phyloP scores from a whole-genome alignment of 64 coral and sea anemone genomes.

The Pocillopora damicornis region DNA sequence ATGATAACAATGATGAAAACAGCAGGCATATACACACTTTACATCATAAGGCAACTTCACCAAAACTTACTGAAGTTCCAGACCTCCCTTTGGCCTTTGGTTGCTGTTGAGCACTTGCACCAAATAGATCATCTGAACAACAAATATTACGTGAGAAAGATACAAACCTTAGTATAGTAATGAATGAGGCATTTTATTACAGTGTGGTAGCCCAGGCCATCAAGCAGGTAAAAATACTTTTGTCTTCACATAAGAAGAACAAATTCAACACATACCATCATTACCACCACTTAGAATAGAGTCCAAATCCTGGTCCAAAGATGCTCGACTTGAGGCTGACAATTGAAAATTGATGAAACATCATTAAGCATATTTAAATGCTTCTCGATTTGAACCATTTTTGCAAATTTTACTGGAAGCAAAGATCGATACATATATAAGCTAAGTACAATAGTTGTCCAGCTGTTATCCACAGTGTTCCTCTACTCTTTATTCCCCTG shows the following conservation, averaged over 20 bases:
- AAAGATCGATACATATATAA: neutral
- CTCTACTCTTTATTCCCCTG: no score
- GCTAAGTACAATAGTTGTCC: neutral
- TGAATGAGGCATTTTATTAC: no score
- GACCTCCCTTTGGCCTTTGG: neutral
- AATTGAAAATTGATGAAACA: neutral
- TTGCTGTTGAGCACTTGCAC: slow-evolving; percentile 2
- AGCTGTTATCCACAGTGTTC: no score
- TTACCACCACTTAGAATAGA: slow-evolving; percentile 29
- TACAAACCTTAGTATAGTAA: neutral
- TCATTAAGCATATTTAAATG: neutral
- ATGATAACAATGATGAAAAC: no score
- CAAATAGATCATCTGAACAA: slow-evolving; percentile 14
- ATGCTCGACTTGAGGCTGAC: slow-evolving; percentile 21
- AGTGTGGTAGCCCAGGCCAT: no score
- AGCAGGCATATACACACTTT: no score
- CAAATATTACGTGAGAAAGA: neutral
- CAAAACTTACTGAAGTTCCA: slow-evolving; percentile 18
- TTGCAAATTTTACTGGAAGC: neutral
- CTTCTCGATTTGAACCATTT: no score
- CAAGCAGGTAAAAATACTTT: no score
- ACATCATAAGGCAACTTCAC: neutral
- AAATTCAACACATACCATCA: slow-evolving; percentile 6
- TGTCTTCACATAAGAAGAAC: no score
- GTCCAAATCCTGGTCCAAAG: slow-evolving; percentile 41